Percentiles rank a stretch among this genome's conserved stretches.
Evolutionary conservation across 2,797 vertebrate species (phyloP).

Genomic region (Platalea minor): DNA sequence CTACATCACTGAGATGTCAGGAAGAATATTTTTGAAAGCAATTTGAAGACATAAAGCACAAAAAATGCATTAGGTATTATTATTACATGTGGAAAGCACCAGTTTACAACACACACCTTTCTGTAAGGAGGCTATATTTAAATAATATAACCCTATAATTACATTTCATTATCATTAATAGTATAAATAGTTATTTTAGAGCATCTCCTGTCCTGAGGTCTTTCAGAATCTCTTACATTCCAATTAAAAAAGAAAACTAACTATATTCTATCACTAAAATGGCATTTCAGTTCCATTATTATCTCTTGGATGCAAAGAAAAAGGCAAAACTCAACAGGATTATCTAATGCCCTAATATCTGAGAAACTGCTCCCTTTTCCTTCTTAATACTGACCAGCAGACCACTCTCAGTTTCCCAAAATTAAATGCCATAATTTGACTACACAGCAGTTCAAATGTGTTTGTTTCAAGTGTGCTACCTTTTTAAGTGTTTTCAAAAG

Average conservation of each 20-base stretch:
- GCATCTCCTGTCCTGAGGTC: not conserved
- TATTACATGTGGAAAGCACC: not conserved
- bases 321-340: not conserved
- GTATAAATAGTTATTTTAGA: not conserved
- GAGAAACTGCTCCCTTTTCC: not conserved
- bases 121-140: not conserved
- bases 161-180: not conserved
- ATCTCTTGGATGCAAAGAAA: not conserved
- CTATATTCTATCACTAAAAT: not conserved
- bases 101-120: not conserved
- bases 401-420: not conserved
- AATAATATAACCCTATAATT: not conserved
- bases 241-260: not conserved
- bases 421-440: not conserved
- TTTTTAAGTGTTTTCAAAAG: not conserved
- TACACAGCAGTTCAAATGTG: not conserved
- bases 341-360: not conserved
- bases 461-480: not conserved
- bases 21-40: not conserved
- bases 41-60: not conserved
- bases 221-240: not conserved
- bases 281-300: not conserved
- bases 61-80: not conserved
- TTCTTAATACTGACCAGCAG: not conserved
- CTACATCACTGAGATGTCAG: not conserved